A percentile compares a stretch with the other conserved stretches of the same genome.
These are phyloP conservation scores for Scaptomyza cyrtandrae DNA, from an alignment of 2,888 invertebrate genomes.

Conservation along the genomic window DNA sequence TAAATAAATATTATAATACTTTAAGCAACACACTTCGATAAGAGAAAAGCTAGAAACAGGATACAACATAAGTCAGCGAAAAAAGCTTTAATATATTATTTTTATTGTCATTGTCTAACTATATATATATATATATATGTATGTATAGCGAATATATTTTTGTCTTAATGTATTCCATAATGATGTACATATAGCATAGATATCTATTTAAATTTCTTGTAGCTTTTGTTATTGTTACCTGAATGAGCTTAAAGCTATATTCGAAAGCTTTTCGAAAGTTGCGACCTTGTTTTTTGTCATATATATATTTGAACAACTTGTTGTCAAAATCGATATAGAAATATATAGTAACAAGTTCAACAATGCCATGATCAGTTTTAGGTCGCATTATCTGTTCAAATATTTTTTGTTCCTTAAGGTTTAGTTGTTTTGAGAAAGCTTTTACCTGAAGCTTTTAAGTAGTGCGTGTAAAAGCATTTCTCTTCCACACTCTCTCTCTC, in stretches of 20 bases:
- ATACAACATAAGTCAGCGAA: background rate
- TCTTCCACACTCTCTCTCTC: background rate
- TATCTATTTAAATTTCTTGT: background rate
- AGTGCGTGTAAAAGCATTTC: slow-evolving; percentile 8
- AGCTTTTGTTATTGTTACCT: slow-evolving; percentile 21
- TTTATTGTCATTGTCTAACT: background rate
- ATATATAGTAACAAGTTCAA: slow-evolving; percentile 5
- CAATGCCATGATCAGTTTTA: slow-evolving; percentile 4
- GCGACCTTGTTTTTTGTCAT: slow-evolving; percentile 26
- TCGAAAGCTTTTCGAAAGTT: slow-evolving; percentile 18
- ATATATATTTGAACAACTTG: slow-evolving; percentile 4
- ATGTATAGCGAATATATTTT: background rate
- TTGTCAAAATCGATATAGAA: slow-evolving; percentile 4
- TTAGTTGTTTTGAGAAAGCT: slow-evolving; percentile 11
- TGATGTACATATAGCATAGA: background rate
- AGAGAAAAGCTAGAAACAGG: background rate
- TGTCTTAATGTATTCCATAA: slow-evolving; percentile 5
- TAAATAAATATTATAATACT: no score
- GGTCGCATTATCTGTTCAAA: background rate
- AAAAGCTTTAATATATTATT: background rate
- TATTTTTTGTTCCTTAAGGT: background rate
- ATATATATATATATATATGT: background rate
- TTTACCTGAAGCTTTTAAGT: slow-evolving; percentile 1
- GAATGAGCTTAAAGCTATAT: background rate
- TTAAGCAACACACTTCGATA: background rate